Percentiles rank a stretch among this genome's conserved stretches.
These are phyloP conservation scores for Pitta sordida DNA, from an alignment of 2,113 vertebrate genomes.

Conservation along the genomic window DNA sequence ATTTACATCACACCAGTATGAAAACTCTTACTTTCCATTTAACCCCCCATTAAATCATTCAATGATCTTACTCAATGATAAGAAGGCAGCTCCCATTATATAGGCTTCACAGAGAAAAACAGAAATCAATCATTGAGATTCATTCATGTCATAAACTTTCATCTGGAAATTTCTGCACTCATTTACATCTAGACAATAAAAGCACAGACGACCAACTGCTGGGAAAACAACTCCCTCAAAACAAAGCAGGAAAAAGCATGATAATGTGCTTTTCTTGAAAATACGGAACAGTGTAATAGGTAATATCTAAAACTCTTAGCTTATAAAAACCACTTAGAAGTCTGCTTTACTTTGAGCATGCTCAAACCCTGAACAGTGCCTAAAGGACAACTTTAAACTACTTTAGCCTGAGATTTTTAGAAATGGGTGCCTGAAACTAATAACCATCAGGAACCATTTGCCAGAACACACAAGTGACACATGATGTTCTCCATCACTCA, in stretches of 20 bases:
- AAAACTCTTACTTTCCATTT: slow-evolving; percentile 42
- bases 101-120: background rate
- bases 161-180: background rate
- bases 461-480: background rate
- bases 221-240: background rate
- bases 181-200: background rate
- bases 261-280: background rate
- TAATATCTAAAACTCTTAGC: background rate
- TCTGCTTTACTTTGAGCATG: background rate
- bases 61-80: background rate
- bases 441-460: background rate
- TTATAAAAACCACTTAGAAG: background rate
- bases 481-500: background rate
- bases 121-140: background rate
- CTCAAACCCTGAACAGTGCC: background rate
- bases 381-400: background rate
- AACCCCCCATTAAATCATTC: background rate
- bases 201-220: background rate
- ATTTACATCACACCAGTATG: background rate
- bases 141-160: background rate
- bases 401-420: background rate
- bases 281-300: background rate
- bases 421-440: background rate
- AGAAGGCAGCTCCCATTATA: background rate
- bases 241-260: background rate